phyloP scores from a whole-genome alignment of 2,113 vertebrate species.

The Oryzias celebensis region DNA sequence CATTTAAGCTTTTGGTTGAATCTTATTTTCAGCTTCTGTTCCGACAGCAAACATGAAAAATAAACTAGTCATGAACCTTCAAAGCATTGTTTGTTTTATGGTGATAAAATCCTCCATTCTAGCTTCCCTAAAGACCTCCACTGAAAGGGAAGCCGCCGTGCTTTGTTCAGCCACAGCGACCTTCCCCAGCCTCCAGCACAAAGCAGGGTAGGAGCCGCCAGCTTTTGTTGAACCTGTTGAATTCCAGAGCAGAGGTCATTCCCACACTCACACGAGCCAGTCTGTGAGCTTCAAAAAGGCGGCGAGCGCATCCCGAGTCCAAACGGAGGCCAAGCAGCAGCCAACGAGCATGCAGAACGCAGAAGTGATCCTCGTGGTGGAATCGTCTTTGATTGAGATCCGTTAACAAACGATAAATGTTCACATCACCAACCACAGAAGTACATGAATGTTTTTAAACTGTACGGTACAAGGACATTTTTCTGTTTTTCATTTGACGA shows the following conservation, averaged over 20 bases:
- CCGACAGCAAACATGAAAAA: background rate
- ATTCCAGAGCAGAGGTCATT: slow-evolving; percentile 69
- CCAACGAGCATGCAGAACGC: too few species aligned
- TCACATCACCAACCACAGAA: too few species aligned
- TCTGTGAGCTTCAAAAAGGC: slow-evolving; percentile 14
- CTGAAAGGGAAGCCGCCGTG: slow-evolving; percentile 3
- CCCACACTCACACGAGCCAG: slow-evolving; percentile 52
- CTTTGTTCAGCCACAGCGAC: slow-evolving; percentile 47
- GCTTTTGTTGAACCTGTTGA: slow-evolving; percentile 72
- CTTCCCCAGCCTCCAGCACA: slow-evolving; percentile 48
- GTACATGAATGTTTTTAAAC: too few species aligned
- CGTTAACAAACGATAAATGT: too few species aligned
- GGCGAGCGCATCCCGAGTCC: too few species aligned
- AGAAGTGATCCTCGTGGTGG: too few species aligned
- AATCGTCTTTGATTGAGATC: too few species aligned
- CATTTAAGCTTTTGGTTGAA: slow-evolving; percentile 3
- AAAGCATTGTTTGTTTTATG: too few species aligned
- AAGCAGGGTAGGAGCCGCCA: slow-evolving; percentile 24
- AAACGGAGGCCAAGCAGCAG: too few species aligned
- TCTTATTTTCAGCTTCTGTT: background rate
- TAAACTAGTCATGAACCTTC: too few species aligned
- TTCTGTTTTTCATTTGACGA: background rate
- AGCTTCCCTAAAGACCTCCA: slow-evolving; percentile 5
- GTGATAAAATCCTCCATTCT: too few species aligned
- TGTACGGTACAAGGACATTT: too few species aligned